These are phyloP conservation scores for Plotosus lineatus DNA, from an alignment of 2,113 vertebrate genomes.

Conservation along the genomic window DNA sequence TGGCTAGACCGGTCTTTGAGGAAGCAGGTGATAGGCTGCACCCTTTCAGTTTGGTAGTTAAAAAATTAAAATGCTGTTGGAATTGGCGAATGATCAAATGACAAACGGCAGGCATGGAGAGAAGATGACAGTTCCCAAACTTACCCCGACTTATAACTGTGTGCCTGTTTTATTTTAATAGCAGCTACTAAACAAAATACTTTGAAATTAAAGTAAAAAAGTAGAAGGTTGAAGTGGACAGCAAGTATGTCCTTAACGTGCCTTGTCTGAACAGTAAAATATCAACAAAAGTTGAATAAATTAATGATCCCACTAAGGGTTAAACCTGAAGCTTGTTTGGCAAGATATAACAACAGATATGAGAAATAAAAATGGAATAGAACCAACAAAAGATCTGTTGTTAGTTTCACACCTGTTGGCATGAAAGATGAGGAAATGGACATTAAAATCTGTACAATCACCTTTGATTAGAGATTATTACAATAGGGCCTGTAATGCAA, in stretches of 20 bases:
- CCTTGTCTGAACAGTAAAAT: neutral
- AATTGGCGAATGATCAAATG: neutral
- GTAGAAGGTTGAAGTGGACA: neutral
- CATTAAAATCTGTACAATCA: neutral
- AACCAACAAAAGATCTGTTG: neutral
- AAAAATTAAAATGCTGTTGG: neutral
- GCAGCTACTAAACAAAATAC: neutral
- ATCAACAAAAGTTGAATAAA: neutral
- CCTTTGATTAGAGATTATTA: neutral
- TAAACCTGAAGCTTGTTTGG: neutral
- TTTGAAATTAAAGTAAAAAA: neutral
- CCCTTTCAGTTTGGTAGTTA: neutral
- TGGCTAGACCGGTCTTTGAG: too few relatives aligned
- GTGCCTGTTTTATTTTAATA: neutral
- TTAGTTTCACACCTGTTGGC: neutral
- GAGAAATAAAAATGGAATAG: neutral
- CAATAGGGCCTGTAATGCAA: neutral
- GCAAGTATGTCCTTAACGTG: neutral
- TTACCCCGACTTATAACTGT: neutral
- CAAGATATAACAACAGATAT: neutral
- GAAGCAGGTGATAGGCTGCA: neutral
- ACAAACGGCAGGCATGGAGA: too few relatives aligned
- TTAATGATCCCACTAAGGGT: neutral
- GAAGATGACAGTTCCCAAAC: too few relatives aligned
- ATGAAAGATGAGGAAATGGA: neutral